phyloP scores from a whole-genome alignment of 2,888 invertebrate species.

The Drosophila parthenogenetica region DNA sequence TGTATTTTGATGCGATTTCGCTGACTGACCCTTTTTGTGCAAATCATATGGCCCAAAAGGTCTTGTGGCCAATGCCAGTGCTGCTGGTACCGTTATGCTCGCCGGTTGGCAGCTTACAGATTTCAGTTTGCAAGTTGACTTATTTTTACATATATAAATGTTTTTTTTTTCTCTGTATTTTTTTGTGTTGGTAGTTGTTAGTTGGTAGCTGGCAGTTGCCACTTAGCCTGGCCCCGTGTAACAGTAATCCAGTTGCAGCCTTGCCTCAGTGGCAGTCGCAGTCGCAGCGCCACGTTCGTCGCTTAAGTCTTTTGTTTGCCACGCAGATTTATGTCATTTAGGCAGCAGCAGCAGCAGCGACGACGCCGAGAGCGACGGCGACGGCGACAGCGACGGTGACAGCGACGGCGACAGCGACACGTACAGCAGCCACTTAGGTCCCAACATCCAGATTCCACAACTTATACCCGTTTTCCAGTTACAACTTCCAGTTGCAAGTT shows the following conservation, averaged over 20 bases:
- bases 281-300: constrained; percentile 64
- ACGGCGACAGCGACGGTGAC: not conserved
- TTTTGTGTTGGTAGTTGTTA: constrained; percentile 3
- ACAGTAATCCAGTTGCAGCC: constrained; percentile 77
- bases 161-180: too few relatives aligned
- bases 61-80: constrained; percentile 18
- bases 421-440: constrained; percentile 23
- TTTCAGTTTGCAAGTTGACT: too few relatives aligned
- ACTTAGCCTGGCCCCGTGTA: constrained; percentile 48
- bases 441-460: constrained; percentile 35
- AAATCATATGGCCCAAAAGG: not conserved
- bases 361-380: not conserved
- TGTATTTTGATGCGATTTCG: too few relatives aligned
- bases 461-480: constrained; percentile 41
- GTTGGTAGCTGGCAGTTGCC: constrained; percentile 21
- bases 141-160: too few relatives aligned
- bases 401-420: constrained; percentile 9
- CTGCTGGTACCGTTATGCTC: constrained; percentile 38
- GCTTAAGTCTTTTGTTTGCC: constrained; percentile 78
- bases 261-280: constrained; percentile 32
- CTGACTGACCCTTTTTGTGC: constrained; percentile 9
- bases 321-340: constrained; percentile 73
- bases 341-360: constrained; percentile 23
- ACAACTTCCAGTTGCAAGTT: constrained; percentile 42
- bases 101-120: constrained; percentile 5